Conservation (phyloP, 2,888 invertebrate genomes). For the Stomorhina lunata region DNA sequence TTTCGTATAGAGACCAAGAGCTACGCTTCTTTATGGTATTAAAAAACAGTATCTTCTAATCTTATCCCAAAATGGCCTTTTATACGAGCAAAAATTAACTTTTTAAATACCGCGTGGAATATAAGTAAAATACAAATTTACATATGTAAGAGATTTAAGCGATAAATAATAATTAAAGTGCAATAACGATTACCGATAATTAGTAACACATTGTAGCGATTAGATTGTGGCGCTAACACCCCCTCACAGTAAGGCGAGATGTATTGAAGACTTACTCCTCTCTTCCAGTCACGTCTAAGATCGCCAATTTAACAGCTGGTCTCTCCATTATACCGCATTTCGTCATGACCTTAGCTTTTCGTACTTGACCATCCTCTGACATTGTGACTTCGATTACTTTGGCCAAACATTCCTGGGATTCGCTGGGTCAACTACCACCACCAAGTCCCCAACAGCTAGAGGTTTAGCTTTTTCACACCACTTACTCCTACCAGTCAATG, state of each 20-base stretch:
- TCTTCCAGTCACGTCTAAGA: background rate
- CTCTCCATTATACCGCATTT: constrained; percentile 13
- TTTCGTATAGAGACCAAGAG: constrained; percentile 2
- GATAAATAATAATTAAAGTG: background rate
- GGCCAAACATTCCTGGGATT: constrained; percentile 14
- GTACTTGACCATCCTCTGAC: constrained; percentile 30
- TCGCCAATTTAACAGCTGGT: constrained; percentile 3
- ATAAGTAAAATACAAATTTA: background rate
- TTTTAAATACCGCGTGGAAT: background rate
- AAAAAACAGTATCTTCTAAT: too few species aligned
- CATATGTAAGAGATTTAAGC: background rate
- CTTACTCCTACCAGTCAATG: constrained; percentile 21
- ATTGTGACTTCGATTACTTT: background rate
- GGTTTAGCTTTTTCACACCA: constrained; percentile 24
- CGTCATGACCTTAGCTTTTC: constrained; percentile 32
- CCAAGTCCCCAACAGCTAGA: constrained; percentile 13
- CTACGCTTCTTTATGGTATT: background rate
- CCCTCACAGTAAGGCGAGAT: constrained; percentile 15
- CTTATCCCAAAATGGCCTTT: too few species aligned
- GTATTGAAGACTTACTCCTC: constrained; percentile 14
- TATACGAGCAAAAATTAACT: too few species aligned
- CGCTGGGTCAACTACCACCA: constrained; percentile 19
- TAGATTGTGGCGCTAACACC: constrained; percentile 9
- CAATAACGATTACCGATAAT: background rate
- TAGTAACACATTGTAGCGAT: background rate